Evolutionary conservation across 1,140 invertebrate genomes (phyloP), one percentile per base, ranked within the genome.

Genomic region (Bombus ignitus): DNA sequence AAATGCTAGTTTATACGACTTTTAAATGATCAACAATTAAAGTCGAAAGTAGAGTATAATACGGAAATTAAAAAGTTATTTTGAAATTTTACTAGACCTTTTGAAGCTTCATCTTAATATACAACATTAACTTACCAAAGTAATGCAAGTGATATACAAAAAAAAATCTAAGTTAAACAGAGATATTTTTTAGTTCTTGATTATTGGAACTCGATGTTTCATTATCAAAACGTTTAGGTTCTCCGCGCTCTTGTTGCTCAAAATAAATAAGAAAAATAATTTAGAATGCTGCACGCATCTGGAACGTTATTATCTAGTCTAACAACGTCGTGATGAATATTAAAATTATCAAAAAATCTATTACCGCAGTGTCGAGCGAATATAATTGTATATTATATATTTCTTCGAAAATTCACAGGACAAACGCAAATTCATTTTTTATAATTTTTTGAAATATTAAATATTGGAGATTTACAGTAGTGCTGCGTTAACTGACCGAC

Each of bases 101-200:
- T 84, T 35, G 53, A 71, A 62, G n/a, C 57, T 37, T 12, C 12
- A 42, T 79, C 53, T 80, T 62, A 72, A 78, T 57, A 68, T 15
- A 42, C 39, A 82, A 66, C 44, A 76, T 47, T 37, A 32, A 62
- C 73, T 35, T 72, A 85, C 68, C 77, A 85, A 85, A 85, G 68
- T 85, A 71, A 84, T 32, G 35, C 35, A 47, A 80, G 53, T 84
- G 83, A 84, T 79, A 85, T 25, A 59, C 28, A 12, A 74, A 35
- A 35, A 35, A 35, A 53, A 3, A 39, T 66, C 62, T 10, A 44
- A 68, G 12, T n/a, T 18, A 37, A 42, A 35, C 15, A 70, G 47
- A 57, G 25, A 32, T 32, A 37, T 39, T 59, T 73, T 72, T 32
- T 3, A n/a, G 18, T 73, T 81, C 44, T 65, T 73, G 65, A 82